phyloP scores from a whole-genome alignment of 30 jellyfish, hydroid and myxozoan species.

The Turritopsis dohrnii region DNA sequence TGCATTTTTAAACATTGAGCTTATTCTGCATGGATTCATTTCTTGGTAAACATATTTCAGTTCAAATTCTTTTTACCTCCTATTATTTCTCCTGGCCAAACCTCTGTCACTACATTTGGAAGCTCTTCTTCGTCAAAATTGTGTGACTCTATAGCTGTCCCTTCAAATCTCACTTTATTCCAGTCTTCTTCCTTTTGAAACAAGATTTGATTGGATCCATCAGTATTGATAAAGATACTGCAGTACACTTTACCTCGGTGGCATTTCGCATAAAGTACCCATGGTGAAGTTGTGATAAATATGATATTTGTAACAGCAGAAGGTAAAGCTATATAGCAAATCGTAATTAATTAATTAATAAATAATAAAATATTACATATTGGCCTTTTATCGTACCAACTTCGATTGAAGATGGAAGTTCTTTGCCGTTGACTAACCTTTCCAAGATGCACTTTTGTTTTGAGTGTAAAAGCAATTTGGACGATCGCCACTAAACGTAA shows the following conservation, averaged over 20 bases:
- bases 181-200: not conserved
- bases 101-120: not conserved
- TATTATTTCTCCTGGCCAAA: not conserved
- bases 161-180: not conserved
- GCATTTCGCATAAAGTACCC: not conserved
- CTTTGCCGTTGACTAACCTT: not conserved
- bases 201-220: not conserved
- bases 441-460: not conserved
- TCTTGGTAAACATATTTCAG: too few species aligned
- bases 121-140: not conserved
- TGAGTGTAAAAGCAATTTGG: not conserved
- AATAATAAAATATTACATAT: too few species aligned
- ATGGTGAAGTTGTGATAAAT: not conserved
- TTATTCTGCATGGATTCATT: not conserved
- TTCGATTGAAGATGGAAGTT: too few species aligned
- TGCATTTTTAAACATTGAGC: not conserved
- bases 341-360: too few species aligned
- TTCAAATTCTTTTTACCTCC: not conserved
- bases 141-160: not conserved
- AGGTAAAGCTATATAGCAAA: not conserved
- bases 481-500: not conserved
- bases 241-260: not conserved
- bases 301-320: not conserved
- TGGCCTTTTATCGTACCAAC: too few species aligned
- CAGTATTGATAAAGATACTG: not conserved